phyloP scores from a whole-genome alignment of 2,888 invertebrate genomes.

The Ametastegia equiseti region DNA sequence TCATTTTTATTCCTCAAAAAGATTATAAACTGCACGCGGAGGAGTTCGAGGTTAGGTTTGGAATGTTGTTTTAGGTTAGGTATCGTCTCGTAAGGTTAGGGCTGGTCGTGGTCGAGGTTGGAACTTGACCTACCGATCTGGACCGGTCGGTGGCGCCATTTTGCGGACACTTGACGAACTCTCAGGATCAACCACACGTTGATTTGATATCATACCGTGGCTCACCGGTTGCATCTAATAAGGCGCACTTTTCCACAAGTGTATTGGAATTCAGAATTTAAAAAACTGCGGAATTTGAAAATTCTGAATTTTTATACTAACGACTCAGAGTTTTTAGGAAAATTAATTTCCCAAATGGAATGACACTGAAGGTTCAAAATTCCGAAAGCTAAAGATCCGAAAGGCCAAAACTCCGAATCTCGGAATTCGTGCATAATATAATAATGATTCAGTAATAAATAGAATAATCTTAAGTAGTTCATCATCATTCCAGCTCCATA shows the following conservation, averaged over 20 bases:
- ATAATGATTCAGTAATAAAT: too few relatives aligned
- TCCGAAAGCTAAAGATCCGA: too few relatives aligned
- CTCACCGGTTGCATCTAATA: not conserved
- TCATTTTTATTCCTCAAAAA: constrained; percentile 59
- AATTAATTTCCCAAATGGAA: too few relatives aligned
- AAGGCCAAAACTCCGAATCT: too few relatives aligned
- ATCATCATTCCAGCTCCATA: too few relatives aligned
- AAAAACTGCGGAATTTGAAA: too few relatives aligned
- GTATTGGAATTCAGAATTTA: not conserved
- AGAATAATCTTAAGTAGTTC: too few relatives aligned
- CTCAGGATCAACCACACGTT: not conserved
- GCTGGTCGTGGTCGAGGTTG: not conserved
- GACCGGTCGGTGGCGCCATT: not conserved
- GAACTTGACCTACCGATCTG: not conserved
- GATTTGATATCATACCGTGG: not conserved
- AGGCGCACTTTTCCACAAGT: not conserved
- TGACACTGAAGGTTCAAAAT: too few relatives aligned
- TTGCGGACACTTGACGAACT: not conserved
- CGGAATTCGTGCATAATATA: too few relatives aligned
- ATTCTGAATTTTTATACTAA: too few relatives aligned
- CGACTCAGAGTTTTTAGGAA: too few relatives aligned
- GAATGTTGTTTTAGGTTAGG: constrained; percentile 23
- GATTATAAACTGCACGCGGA: not conserved
- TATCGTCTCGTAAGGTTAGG: not conserved
- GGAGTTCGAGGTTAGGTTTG: constrained; percentile 16